phyloP scores from a whole-genome alignment of 2,888 invertebrate genomes.

The Sinodicranocentrus sp. region DNA sequence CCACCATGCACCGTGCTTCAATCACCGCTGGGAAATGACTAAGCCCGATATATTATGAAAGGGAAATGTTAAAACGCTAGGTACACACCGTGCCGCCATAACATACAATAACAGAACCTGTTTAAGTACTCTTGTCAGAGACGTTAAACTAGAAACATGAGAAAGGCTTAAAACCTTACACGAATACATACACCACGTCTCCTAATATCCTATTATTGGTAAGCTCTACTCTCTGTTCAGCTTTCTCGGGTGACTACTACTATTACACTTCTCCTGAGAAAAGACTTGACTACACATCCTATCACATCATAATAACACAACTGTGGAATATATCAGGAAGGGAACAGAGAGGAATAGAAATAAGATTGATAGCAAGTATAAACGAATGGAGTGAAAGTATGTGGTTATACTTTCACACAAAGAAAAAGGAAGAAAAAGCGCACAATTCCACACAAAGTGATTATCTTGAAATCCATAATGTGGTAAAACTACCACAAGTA shows the following conservation, averaged over 20 bases:
- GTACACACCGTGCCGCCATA: background rate
- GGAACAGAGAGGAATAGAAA: background rate
- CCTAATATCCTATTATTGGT: constrained; percentile 23
- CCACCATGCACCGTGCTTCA: constrained; percentile 2
- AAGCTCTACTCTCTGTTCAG: background rate
- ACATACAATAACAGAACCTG: background rate
- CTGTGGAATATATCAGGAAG: constrained; percentile 5
- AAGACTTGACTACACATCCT: constrained; percentile 11
- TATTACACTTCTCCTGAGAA: constrained; percentile 28
- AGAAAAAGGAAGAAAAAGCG: background rate
- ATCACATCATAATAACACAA: constrained; percentile 8
- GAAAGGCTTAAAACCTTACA: constrained; percentile 29
- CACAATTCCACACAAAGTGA: constrained; percentile 24
- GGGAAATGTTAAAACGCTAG: constrained; percentile 7
- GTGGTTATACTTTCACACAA: constrained; percentile 30
- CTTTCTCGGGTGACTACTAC: constrained; percentile 12
- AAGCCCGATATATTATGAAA: constrained; percentile 24
- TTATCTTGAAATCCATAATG: constrained; percentile 20
- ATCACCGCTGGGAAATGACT: constrained; percentile 35
- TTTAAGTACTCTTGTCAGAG: constrained; percentile 47
- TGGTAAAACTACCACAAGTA: no score
- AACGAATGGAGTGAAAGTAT: constrained; percentile 35
- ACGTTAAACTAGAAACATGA: constrained; percentile 7
- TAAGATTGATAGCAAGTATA: constrained; percentile 23
- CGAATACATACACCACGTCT: background rate